Conservation (phyloP, 2,888 invertebrate genomes). For the Brassicogethes aeneus region DNA sequence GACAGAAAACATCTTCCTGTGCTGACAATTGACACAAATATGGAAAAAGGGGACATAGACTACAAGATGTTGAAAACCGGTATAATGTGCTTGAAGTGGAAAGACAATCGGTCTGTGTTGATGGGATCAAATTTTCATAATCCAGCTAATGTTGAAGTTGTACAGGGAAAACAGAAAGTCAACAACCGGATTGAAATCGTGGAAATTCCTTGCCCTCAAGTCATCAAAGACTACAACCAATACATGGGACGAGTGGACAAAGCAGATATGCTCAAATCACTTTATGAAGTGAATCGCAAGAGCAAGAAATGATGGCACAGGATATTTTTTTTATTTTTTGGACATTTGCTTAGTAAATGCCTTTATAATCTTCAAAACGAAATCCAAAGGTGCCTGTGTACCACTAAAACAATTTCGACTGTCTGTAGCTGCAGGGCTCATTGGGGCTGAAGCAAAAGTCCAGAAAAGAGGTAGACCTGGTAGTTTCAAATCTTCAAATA, state of each 20-base stretch:
- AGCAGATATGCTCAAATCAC: conserved; percentile 5
- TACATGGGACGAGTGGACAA: conserved; percentile 7
- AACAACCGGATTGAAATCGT: conserved; percentile 2
- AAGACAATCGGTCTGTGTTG: neutral
- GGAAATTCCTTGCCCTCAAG: conserved; percentile 7
- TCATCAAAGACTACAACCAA: conserved; percentile 6
- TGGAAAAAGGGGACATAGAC: no score
- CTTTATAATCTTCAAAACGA: no score
- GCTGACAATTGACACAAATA: no score
- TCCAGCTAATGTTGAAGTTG: conserved; percentile 4
- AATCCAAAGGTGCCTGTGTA: no score
- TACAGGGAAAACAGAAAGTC: conserved; percentile 8
- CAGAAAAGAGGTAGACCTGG: no score
- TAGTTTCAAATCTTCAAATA: no score
- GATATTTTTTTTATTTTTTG: conserved; percentile 11
- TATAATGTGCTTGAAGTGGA: no score
- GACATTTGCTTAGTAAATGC: conserved; percentile 7
- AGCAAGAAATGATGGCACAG: conserved; percentile 11
- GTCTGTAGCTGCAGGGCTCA: no score
- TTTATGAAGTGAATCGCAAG: conserved; percentile 6
- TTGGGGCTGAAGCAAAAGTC: no score
- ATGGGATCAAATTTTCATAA: conserved; percentile 3
- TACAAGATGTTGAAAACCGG: no score
- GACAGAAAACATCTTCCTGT: no score
- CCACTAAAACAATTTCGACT: no score